Percentiles rank a stretch among this genome's conserved stretches.
Conservation (phyloP, 1,140 invertebrate species). For the Bathynomus jamesi region DNA sequence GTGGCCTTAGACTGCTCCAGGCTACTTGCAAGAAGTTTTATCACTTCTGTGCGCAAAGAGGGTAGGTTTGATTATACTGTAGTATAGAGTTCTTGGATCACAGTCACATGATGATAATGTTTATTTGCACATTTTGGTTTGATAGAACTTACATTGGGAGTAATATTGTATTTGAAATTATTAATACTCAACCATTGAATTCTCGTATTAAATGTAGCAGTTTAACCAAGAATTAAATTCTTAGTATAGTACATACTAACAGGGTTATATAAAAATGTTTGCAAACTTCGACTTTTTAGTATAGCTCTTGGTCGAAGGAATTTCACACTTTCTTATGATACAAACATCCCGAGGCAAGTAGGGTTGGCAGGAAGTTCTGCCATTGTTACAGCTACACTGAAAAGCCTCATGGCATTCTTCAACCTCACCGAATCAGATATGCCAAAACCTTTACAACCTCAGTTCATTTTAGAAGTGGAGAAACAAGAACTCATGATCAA, state of each 20-base stretch:
- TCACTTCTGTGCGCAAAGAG: constrained; percentile 39
- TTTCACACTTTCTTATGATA: constrained; percentile 42
- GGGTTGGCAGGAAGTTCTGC: constrained; percentile 42
- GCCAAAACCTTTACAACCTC: constrained; percentile 35
- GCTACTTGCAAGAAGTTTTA: constrained; percentile 43
- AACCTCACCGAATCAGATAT: constrained; percentile 31
- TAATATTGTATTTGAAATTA: too few species aligned
- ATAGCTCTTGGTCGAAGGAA: constrained; percentile 40
- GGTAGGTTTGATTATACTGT: constrained; percentile 33
- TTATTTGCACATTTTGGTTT: too few species aligned
- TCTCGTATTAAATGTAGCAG: too few species aligned
- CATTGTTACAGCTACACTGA: constrained; percentile 40
- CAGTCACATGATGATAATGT: neutral
- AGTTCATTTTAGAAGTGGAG: constrained; percentile 42
- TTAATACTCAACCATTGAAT: too few species aligned
- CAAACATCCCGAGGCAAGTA: constrained; percentile 42
- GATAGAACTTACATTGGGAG: too few species aligned
- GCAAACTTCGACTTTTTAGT: constrained; percentile 14
- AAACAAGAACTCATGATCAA: constrained; percentile 40
- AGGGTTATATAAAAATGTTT: neutral
- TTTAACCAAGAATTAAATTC: too few species aligned
- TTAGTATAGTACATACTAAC: neutral
- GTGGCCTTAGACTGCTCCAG: constrained; percentile 40
- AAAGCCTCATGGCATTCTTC: constrained; percentile 42
- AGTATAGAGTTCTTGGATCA: too few species aligned